A percentile compares a stretch with the other conserved stretches of the same genome.
Conservation (phyloP, 2,888 invertebrate genomes). For the Malthinus flaveolus region DNA sequence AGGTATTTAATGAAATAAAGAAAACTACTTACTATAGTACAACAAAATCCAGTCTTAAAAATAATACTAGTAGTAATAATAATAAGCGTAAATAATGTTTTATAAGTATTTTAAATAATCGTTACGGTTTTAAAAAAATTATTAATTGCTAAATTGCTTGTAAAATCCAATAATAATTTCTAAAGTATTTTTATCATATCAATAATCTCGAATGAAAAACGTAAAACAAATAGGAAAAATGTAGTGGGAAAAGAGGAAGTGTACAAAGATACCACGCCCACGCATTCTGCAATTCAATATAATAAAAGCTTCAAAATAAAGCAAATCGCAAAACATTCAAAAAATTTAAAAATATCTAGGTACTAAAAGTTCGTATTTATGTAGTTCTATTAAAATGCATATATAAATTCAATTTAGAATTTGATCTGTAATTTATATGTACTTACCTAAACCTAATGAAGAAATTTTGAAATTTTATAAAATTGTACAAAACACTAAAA, state of each 20-base stretch:
- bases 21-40: neutral
- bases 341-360: slow-evolving; percentile 5
- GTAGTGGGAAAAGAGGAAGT: slow-evolving; percentile 37
- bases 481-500: no score
- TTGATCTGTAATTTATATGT: no score
- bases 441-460: no score
- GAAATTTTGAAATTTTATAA: no score
- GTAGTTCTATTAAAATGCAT: no score
- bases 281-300: slow-evolving; percentile 37
- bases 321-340: slow-evolving; percentile 3
- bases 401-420: no score
- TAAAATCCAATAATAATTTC: no score
- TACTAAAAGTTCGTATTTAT: slow-evolving; percentile 16
- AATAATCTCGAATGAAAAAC: slow-evolving; percentile 11
- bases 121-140: no score
- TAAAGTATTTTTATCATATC: no score
- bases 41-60: neutral
- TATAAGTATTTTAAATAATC: neutral
- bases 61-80: slow-evolving; percentile 5
- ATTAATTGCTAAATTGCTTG: no score
- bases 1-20: slow-evolving; percentile 8
- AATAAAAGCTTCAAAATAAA: slow-evolving; percentile 31
- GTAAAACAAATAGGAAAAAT: slow-evolving; percentile 23
- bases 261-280: slow-evolving; percentile 39
- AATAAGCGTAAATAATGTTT: neutral